A percentile compares a stretch with the other conserved stretches of the same genome.
phyloP scores from a whole-genome alignment of 1,140 invertebrate genomes.

The Bradysia coprophila region DNA sequence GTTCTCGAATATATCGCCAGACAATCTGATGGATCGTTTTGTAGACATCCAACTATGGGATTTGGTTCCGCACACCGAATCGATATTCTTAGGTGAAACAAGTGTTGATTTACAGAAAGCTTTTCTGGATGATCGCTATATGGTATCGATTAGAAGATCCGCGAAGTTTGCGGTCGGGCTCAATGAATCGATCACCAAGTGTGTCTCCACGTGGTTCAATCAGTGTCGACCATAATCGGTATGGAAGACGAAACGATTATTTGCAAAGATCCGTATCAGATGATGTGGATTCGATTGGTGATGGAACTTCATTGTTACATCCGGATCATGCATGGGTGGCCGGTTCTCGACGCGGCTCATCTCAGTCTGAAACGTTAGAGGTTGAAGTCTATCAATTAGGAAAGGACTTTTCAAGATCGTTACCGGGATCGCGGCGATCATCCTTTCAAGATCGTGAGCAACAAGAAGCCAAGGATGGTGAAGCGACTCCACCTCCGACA shows the following conservation, averaged over 20 bases:
- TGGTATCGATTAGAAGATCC: constrained; percentile 77
- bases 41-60: constrained; percentile 81
- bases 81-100: constrained; percentile 67
- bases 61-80: constrained; percentile 56
- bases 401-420: constrained; percentile 66
- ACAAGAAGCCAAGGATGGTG: constrained; percentile 25
- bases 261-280: constrained; percentile 50
- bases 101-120: constrained; percentile 56
- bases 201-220: constrained; percentile 48
- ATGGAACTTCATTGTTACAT: constrained; percentile 52
- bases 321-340: constrained; percentile 64
- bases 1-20: constrained; percentile 54
- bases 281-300: constrained; percentile 50
- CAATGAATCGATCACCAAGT: constrained; percentile 35
- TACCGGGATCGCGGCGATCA: constrained; percentile 63
- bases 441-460: constrained; percentile 54
- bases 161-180: neutral
- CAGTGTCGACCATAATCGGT: neutral
- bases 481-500: constrained; percentile 28
- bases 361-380: constrained; percentile 66
- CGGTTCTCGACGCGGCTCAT: constrained; percentile 59
- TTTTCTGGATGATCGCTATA: constrained; percentile 65
- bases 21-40: constrained; percentile 54
- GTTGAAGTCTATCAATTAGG: constrained; percentile 68
- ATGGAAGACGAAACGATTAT: constrained; percentile 33